Evolutionary conservation across 1,140 invertebrate genomes (phyloP), one percentile per base, ranked within the genome.

Genomic region (Drosophila erecta): DNA sequence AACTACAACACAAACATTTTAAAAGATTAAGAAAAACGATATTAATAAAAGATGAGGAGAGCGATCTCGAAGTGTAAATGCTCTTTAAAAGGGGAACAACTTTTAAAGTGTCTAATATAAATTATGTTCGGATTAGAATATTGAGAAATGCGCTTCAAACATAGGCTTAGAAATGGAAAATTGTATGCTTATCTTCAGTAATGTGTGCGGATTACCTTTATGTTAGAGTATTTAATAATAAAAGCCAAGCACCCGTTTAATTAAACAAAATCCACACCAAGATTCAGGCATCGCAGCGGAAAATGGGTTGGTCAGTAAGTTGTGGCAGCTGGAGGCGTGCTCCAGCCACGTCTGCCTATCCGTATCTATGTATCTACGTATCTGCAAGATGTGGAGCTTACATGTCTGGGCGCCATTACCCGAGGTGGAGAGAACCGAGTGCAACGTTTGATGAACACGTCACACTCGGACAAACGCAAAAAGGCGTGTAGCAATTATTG

Each of bases 371-470:
- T 54, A 33, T 73, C 27, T 41, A 24, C 4, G 20, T n/a, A n/a
- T n/a, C n/a, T n/a, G n/a, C n/a, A 37, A 53, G 37, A 57, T 65
- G 44, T 27, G 49, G 46, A 49, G 50, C 47, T 27, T 44, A 49
- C 77, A 71, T 81, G 79, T 77, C 60, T 81, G 61, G 67, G 37
- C 49, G 50, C 74, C 72, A 76, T 71, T 79, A 60, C 30, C 43
- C 54, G 60, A 15, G 37, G 37, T 27, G 40, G 30, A 27, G 59
- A 71, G 72, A 44, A 44, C 43, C 37, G 64, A 62, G 84, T 84
- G 84, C 79, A 87, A 87, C 65, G 79, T 84, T 76, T 87, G 79
- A 89, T 87, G 80, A 87, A 87, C 84, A 87, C 84, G 84, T 90
- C 85, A 79, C 79, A 79, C 40, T 76, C 59, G 75, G 64, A 53